Evolutionary conservation across 2,888 invertebrate species (phyloP), one percentile per base, ranked within the genome.

Genomic region (Ornithoptera priamus): DNA sequence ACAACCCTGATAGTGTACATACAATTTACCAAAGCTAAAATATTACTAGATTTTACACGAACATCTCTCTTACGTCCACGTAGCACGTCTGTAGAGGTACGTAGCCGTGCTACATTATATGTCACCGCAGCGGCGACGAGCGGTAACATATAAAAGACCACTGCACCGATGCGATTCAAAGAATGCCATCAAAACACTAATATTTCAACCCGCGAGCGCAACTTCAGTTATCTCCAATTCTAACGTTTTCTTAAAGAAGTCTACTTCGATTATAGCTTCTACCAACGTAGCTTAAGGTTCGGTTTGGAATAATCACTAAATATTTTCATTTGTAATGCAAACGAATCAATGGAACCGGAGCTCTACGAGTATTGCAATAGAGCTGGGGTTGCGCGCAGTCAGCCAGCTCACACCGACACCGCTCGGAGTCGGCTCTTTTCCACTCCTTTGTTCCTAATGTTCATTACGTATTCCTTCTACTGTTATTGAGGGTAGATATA

Each of bases 381-480:
- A 72, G 72, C 75, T 77, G 85, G 1, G 62, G 1, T 8, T 18
- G 74, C 56, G 71, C 74, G 74, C 68, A 36, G 22, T 12, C 79
- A 83, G 83, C 85, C 84, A 86, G 85, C 87, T 87, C 87, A 79
- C 86, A 86, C 86, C 87, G 86, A 83, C 84, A 85, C 83, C 82
- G 80, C 85, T 85, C 81, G 81, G 84, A 85, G 86, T 88, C 85
- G 86, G 86, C 82, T 86, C 85, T 87, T 88, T 88, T 87, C 87
- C 81, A 80, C 85, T 85, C 84, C 84, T 88, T 89, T 88, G 88
- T 88, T 89, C 86, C 84, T 89, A 89, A 90, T 90, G 88, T 88
- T 89, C 89, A 90, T 90, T 90, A 89, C 83, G 87, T 88, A 89
- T 90, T 90, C 89, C 82, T 85, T 88, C 84, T 84, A 84, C 85